Percentiles rank a stretch among this genome's conserved stretches.
Conservation (phyloP, 2,888 invertebrate species). For the Timandra comae region DNA sequence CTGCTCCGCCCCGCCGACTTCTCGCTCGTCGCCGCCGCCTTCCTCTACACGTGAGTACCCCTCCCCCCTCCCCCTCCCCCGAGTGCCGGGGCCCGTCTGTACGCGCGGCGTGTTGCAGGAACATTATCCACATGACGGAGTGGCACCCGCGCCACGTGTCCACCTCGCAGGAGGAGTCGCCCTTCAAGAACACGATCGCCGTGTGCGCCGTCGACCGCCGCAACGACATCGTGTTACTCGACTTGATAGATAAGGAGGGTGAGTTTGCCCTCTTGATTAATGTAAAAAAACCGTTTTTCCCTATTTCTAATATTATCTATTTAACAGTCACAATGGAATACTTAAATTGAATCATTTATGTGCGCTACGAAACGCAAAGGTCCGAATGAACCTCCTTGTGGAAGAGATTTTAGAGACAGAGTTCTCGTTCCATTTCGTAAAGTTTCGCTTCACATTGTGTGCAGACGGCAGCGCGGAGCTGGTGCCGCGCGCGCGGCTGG, state of each 20-base stretch:
- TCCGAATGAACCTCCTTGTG: too few species aligned
- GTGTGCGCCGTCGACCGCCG: constrained; percentile 76
- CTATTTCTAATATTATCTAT: too few species aligned
- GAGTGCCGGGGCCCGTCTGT: neutral
- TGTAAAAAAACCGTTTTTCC: too few species aligned
- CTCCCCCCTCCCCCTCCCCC: too few species aligned
- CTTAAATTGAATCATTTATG: too few species aligned
- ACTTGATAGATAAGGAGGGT: constrained; percentile 47
- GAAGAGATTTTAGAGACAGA: too few species aligned
- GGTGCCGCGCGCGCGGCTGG: constrained; percentile 43
- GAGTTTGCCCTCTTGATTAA: too few species aligned
- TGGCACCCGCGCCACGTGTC: constrained; percentile 86
- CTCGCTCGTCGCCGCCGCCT: constrained; percentile 31
- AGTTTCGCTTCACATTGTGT: too few species aligned
- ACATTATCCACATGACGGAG: constrained; percentile 78
- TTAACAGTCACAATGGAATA: too few species aligned
- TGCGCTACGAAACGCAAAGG: too few species aligned
- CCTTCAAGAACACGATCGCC: constrained; percentile 77
- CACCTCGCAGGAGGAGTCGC: constrained; percentile 70
- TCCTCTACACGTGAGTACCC: constrained; percentile 42
- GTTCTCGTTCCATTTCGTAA: too few species aligned
- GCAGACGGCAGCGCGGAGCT: constrained; percentile 43
- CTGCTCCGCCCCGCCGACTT: constrained; percentile 22
- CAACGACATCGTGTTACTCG: constrained; percentile 55
- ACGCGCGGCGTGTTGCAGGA: constrained; percentile 52